Percentiles rank a stretch among this genome's conserved stretches.
These are phyloP conservation scores for Neolamprologus variostigma DNA, from an alignment of 2,113 vertebrate genomes.

Conservation along the genomic window DNA sequence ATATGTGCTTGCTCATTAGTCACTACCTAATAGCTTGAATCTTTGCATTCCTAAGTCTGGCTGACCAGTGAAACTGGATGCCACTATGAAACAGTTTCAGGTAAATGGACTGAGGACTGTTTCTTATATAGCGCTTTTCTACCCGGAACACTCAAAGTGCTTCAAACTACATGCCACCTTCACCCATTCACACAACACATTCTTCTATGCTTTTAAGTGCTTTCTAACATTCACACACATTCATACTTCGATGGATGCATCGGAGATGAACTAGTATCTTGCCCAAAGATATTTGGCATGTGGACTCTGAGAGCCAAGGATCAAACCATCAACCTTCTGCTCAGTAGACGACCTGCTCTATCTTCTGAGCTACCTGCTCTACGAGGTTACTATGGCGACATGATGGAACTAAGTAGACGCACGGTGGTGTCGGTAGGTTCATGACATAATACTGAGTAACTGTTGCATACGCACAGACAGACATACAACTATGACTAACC, in stretches of 20 bases:
- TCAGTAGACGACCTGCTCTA: neutral
- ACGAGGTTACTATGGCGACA: slow-evolving; percentile 50
- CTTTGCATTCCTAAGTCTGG: neutral
- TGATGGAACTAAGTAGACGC: slow-evolving; percentile 41
- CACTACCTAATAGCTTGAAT: neutral
- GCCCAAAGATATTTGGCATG: neutral
- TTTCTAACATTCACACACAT: neutral
- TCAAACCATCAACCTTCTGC: rapidly evolving
- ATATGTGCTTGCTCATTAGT: neutral
- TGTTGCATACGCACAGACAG: neutral
- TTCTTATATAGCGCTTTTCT: neutral
- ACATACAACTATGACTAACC: neutral
- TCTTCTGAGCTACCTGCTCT: neutral
- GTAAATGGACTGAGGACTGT: neutral
- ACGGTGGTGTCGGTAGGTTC: neutral
- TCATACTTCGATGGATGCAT: neutral
- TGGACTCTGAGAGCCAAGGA: neutral
- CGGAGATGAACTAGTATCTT: neutral
- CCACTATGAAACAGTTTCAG: neutral
- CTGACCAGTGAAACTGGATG: slow-evolving; percentile 48
- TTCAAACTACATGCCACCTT: neutral
- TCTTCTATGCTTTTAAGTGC: neutral
- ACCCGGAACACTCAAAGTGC: neutral
- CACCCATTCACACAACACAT: neutral
- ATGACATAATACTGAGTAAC: slow-evolving; percentile 37